phyloP scores from a whole-genome alignment of 1,140 invertebrate species.

The Eupristina koningsbergeri region DNA sequence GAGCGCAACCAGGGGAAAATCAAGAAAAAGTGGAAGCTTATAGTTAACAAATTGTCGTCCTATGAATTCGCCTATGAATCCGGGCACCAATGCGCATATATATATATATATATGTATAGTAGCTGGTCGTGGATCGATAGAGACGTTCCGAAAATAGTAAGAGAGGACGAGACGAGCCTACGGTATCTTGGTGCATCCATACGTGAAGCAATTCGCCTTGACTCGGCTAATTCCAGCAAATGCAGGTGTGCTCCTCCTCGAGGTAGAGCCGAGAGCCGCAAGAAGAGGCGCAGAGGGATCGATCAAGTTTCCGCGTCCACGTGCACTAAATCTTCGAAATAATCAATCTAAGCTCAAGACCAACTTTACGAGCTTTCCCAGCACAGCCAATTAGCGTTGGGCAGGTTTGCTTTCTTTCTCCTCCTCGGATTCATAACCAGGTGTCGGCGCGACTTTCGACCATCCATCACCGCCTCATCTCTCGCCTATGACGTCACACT shows the following conservation, averaged over 20 bases:
- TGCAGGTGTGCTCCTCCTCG: background rate
- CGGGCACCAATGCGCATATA: background rate
- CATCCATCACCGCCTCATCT: slow-evolving; percentile 13
- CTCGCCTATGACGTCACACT: background rate
- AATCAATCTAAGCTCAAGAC: too few species aligned
- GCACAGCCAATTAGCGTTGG: too few species aligned
- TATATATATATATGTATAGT: too few species aligned
- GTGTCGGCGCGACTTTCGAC: background rate
- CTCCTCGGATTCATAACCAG: slow-evolving; percentile 25
- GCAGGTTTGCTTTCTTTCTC: too few species aligned
- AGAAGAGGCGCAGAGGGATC: background rate
- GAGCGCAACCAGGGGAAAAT: too few species aligned
- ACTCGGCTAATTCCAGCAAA: background rate
- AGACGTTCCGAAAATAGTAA: background rate
- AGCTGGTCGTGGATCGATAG: background rate
- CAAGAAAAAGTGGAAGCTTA: too few species aligned
- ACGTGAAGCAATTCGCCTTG: background rate
- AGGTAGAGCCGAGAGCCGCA: background rate
- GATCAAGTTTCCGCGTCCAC: background rate
- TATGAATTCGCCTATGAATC: background rate
- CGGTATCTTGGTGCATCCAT: background rate
- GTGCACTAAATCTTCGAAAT: background rate
- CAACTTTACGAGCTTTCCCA: background rate
- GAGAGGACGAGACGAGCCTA: background rate
- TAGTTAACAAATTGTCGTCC: background rate